Evolutionary conservation across 53 echinoderm and acorn worm genomes (phyloP), one percentile per base, ranked within the genome.

Genomic region (Luidia sarsii): DNA sequence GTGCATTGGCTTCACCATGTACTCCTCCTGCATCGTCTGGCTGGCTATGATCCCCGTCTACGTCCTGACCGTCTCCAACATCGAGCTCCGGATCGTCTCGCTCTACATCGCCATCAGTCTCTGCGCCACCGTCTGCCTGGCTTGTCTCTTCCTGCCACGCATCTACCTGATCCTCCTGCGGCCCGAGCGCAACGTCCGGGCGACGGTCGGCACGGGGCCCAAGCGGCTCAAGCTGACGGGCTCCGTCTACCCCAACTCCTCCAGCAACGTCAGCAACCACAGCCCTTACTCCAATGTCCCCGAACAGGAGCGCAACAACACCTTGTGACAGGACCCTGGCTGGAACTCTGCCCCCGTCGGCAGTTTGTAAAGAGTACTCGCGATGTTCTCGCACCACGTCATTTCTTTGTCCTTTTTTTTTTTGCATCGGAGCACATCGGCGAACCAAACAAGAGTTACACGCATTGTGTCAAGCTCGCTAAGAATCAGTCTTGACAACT

Each of bases 1-100:
- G 52, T 89, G 84, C 71, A 95, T 95, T 39, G 95, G 95, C 2
- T 87, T 95, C 49, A 95, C 95, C 1, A 89, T 85, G 67, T 95
- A 95, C 82, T 92, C 95, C 4, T 90, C 95, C 3, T 95, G 95
- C 66, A 87, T 95, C 36, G 84, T 95, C 11, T 95, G 95, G 95
- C 65, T 95, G 46, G 95, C 95, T 0, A 92, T 95, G 87, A 82
- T 95, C 9, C 95, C 95, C 0, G 79, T 95, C 5, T 95, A 95
- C 61, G 70, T 82, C 22, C 60, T 92, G 32, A 95, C 95, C 32
- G 39, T 81, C 18, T 39, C 91, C 11, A 89, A 92, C 57, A 67
- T 95, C 4, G 53, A 87, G 18, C 89, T 89, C 11, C 61, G 92
- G 37, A 87, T 95, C 56, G 87, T 89, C 46, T 92, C 92, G 22